Evolutionary conservation across 2,113 vertebrate species (phyloP).

Genomic region (Columba livia): DNA sequence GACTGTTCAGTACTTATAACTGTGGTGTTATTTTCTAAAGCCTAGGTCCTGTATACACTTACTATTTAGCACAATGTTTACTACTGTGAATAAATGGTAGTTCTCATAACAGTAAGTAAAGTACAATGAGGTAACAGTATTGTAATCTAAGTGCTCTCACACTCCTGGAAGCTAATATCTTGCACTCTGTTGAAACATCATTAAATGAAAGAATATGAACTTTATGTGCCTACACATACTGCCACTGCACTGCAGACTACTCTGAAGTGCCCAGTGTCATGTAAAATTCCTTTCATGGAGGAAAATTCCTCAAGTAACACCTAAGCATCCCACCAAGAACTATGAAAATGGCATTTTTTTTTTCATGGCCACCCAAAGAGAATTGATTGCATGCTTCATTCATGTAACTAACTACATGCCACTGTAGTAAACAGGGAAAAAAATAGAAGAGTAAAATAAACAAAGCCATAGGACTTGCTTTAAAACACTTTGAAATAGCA

Average conservation of each 20-base stretch:
- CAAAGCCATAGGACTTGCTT: neutral
- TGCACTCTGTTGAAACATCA: neutral
- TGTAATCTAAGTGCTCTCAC: neutral
- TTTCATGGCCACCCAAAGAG: neutral
- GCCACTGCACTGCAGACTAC: neutral
- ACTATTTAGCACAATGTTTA: neutral
- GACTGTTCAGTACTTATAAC: neutral
- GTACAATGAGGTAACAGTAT: neutral
- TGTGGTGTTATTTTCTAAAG: neutral
- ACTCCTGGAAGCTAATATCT: neutral
- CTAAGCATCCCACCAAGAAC: neutral
- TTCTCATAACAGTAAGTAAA: neutral
- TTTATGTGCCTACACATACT: neutral
- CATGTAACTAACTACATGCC: neutral
- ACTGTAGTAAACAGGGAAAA: neutral
- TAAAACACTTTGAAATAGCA: neutral
- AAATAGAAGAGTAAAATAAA: neutral
- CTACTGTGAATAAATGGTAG: neutral
- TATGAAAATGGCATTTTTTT: neutral
- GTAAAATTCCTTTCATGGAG: neutral
- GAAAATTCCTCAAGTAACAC: neutral
- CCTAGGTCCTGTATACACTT: neutral
- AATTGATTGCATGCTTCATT: neutral
- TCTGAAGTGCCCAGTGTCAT: neutral
- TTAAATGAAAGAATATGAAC: neutral